These are phyloP conservation scores for Nilaparvata lugens DNA, from an alignment of 1,140 invertebrate species.

Conservation along the genomic window DNA sequence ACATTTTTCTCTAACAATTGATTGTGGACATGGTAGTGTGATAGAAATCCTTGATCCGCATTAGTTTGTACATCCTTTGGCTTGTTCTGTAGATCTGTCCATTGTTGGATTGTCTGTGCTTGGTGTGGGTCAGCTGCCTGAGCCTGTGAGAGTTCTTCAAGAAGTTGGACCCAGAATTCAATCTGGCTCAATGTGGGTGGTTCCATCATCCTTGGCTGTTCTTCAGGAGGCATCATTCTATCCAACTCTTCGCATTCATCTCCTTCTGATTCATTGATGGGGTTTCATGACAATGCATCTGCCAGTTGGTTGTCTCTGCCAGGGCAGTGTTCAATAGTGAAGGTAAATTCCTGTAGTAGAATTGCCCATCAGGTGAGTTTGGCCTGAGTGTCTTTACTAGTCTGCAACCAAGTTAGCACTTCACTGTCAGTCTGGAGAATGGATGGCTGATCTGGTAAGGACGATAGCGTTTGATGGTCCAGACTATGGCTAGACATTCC, in stretches of 20 bases:
- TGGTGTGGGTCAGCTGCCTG: not conserved
- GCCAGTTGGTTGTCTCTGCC: slow-evolving; percentile 17
- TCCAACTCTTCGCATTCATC: no score
- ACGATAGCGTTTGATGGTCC: slow-evolving; percentile 33
- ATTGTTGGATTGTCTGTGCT: not conserved
- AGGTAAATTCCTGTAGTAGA: slow-evolving; percentile 30
- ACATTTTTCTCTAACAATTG: not conserved
- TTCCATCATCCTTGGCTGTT: not conserved
- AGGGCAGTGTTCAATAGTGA: slow-evolving; percentile 19
- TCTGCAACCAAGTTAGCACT: slow-evolving; percentile 38
- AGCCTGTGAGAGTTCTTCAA: not conserved
- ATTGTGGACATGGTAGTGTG: not conserved
- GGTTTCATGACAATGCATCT: slow-evolving; percentile 26
- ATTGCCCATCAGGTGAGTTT: slow-evolving; percentile 31
- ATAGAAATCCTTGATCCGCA: not conserved
- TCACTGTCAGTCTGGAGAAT: slow-evolving; percentile 34
- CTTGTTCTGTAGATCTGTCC: not conserved
- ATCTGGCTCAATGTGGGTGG: not conserved
- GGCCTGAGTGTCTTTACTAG: slow-evolving; percentile 33
- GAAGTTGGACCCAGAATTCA: not conserved
- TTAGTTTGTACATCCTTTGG: not conserved
- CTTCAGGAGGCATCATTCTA: not conserved
- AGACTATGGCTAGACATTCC: slow-evolving; percentile 37
- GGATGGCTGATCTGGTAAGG: slow-evolving; percentile 29
- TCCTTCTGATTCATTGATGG: not conserved